Evolutionary conservation across 2,797 vertebrate genomes (phyloP), one percentile per base, ranked within the genome.

Genomic region (Leucoraja ocellata): DNA sequence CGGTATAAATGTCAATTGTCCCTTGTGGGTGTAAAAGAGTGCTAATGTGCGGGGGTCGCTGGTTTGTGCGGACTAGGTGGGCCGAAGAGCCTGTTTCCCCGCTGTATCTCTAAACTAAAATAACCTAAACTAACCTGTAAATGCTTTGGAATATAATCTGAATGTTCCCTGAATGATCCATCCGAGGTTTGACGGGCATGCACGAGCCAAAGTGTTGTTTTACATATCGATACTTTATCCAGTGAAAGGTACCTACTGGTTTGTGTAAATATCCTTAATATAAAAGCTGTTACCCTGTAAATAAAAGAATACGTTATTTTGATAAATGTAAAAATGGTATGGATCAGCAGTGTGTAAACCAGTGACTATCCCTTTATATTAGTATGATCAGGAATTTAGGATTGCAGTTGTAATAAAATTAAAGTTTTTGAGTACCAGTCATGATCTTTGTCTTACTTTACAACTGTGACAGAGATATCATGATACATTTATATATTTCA

Each of bases 261-360:
- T 94, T 96, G 93, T 1, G 97, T 96, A 81, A 99, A 96, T n/a
- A 97, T 94, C 94, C 96, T 96, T 94, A 99, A 94, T 93, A 95
- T 96, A 94, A 97, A 97, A 81, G 98, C 97, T 0, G 98, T 98
- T 94, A 98, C 36, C 98, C 98, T 99, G 96, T 39, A 94, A 94
- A 95, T 58, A 28, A 1, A 92, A 9, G 74, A 93, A 79, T 58
- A 93, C 4, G 54, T 18, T 92, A 76, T n/a, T 92, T 88, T 36
- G 63, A 32, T 88, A n/a, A 88, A 88, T 65, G 61, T 11, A 91
- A 71, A 91, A 73, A 73, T 74, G 9, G 14, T 16, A 21, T 58
- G 36, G 2, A 6, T 32, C 61, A 16, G 61, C 9, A 18, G 21
- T 14, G 21, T 68, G 9, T n/a, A 86, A 14, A 16, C 10, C 25